These are phyloP conservation scores for Megalonaias nervosa DNA, from an alignment of 1,140 invertebrate species.

Conservation along the genomic window DNA sequence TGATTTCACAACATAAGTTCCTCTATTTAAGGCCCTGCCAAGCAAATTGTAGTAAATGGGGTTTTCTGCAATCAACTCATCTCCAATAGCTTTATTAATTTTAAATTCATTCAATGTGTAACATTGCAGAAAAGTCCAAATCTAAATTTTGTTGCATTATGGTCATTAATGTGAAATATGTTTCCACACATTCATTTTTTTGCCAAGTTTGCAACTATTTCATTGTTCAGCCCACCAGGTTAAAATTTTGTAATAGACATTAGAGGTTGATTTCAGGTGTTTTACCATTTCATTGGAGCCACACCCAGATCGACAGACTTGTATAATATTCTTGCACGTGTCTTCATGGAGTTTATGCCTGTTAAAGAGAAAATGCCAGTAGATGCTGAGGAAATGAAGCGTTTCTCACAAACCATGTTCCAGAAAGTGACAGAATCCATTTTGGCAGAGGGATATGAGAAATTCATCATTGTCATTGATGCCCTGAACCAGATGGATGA, in stretches of 20 bases:
- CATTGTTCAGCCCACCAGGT: no score
- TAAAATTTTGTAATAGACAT: not conserved
- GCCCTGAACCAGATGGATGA: slow-evolving; percentile 59
- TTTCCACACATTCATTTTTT: no score
- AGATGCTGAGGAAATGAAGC: slow-evolving; percentile 41
- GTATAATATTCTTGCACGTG: slow-evolving; percentile 35
- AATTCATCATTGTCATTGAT: slow-evolving; percentile 46
- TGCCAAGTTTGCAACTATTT: no score
- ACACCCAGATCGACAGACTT: slow-evolving; percentile 47
- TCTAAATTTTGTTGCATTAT: no score
- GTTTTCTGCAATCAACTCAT: no score
- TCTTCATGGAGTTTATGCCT: slow-evolving; percentile 44
- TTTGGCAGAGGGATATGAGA: slow-evolving; percentile 20
- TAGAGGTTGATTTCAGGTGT: slow-evolving; percentile 22
- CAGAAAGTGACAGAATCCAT: slow-evolving; percentile 19
- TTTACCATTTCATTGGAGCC: slow-evolving; percentile 54
- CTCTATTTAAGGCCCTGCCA: no score
- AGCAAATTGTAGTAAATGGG: no score
- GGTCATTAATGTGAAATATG: no score
- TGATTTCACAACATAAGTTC: no score
- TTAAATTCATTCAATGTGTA: no score
- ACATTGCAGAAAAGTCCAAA: no score
- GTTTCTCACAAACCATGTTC: slow-evolving; percentile 42
- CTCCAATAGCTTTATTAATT: no score
- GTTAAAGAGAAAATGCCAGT: slow-evolving; percentile 36